Base-by-base conservation (phyloP, 2,888 invertebrate species). In the Athalia cordata region DNA sequence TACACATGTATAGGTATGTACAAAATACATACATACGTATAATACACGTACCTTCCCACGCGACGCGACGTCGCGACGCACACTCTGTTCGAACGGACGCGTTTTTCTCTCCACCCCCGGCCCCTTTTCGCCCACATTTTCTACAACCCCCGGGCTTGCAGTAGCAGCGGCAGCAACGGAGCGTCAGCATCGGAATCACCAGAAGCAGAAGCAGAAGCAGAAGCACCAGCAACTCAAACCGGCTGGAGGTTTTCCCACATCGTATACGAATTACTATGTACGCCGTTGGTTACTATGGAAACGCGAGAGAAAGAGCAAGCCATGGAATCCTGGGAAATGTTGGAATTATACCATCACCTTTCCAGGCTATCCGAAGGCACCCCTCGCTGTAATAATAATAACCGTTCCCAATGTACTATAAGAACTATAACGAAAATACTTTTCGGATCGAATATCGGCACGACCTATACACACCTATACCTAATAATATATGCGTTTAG, bases 241-340 rank as follows among this genome's bases (percentile, higher is more conserved):
- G 70, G 70, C 70, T 70, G 70, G 13, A 70, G 70, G 45, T 70
- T 70, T 70, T 70, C 70, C 70, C 70, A 70, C 70, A 70, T 70
- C 70, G 52, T 70, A 70, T 57, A 70, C 57, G 57, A 70, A 70
- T 57, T 68, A 68, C 68, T 68, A 68, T 68, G 68, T 68, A 68
- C 70, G 70, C 57, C 13, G 70, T 70, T 57, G 70, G 70, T 70
- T 70, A 70, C 70, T 70, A 70, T 70, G 70, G 70, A 70, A 57
- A 70, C 70, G 45, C n/a, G 70, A 29, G 70, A 52, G 52, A 11
- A 29, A 29, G 29, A 29, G 29, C 29, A 29, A 29, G 29, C 29
- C 29, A 29, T 29, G 55, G 57, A 70, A 70, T 70, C 57, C 70
- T 70, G 70, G 70, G 70, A 59, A 70, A 70, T 57, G 70, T 70